Evolutionary conservation across 1,140 invertebrate genomes (phyloP).

Genomic region (Atopsyche davidsoni): DNA sequence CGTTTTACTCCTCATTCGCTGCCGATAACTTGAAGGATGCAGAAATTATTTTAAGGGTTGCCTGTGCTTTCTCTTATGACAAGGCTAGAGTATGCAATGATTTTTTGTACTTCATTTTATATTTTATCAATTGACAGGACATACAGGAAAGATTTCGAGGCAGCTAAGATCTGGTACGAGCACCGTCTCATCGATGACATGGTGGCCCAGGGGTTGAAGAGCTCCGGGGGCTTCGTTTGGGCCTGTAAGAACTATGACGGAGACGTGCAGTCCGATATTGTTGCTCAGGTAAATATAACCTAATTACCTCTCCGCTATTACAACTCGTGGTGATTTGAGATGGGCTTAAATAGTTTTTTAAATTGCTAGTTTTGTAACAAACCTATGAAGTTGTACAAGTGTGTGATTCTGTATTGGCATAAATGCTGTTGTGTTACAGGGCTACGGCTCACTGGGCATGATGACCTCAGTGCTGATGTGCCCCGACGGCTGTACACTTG

Average conservation of each 20-base stretch:
- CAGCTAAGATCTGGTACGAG: slow-evolving; percentile 80
- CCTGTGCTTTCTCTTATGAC: too few relatives aligned
- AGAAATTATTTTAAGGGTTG: too few relatives aligned
- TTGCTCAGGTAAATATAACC: slow-evolving; percentile 56
- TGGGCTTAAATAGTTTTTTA: too few relatives aligned
- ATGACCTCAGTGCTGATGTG: slow-evolving; percentile 91
- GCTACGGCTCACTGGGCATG: slow-evolving; percentile 80
- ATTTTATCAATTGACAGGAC: slow-evolving; percentile 51
- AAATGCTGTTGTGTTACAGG: slow-evolving; percentile 50
- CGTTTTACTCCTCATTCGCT: background rate
- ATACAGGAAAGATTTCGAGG: slow-evolving; percentile 73
- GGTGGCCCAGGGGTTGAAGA: slow-evolving; percentile 85
- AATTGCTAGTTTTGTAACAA: too few relatives aligned
- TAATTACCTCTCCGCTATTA: too few relatives aligned
- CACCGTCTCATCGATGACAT: slow-evolving; percentile 91
- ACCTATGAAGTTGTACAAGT: too few relatives aligned
- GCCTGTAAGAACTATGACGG: slow-evolving; percentile 91
- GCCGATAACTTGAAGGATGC: too few relatives aligned
- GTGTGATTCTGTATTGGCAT: too few relatives aligned
- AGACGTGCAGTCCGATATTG: slow-evolving; percentile 84
- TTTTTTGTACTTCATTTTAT: slow-evolving; percentile 15
- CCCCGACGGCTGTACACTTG: slow-evolving; percentile 85
- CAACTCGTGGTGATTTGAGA: too few relatives aligned
- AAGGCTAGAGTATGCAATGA: too few relatives aligned
- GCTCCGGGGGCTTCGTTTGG: slow-evolving; percentile 85